A percentile compares a stretch with the other conserved stretches of the same genome.
Conservation (phyloP, 2,888 invertebrate genomes). For the Habroteleia sp. region DNA sequence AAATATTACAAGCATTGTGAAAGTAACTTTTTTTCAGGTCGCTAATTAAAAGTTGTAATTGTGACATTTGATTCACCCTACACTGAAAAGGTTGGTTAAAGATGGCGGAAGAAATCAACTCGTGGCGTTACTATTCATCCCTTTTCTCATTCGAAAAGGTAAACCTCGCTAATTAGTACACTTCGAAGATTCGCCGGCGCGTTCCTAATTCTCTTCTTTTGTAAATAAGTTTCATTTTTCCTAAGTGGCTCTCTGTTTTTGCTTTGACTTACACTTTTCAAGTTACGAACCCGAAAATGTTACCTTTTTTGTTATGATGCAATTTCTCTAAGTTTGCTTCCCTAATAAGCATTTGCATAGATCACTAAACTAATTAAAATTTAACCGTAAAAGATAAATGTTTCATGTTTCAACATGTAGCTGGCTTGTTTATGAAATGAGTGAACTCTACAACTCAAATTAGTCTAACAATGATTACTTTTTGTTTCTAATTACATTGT, state of each 20-base stretch:
- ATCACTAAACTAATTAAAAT: too few species aligned
- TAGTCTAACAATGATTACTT: neutral
- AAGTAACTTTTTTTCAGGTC: slow-evolving; percentile 44
- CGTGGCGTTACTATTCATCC: slow-evolving; percentile 34
- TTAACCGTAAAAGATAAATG: too few species aligned
- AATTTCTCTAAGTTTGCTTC: neutral
- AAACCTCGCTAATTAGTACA: slow-evolving; percentile 41
- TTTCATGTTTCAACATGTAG: too few species aligned
- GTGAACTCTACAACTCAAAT: too few species aligned
- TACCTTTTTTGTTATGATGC: too few species aligned
- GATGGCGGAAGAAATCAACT: slow-evolving; percentile 45
- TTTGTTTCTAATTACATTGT: slow-evolving; percentile 14
- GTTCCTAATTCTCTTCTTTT: slow-evolving; percentile 48
- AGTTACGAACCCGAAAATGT: slow-evolving; percentile 10
- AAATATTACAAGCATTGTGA: too few species aligned
- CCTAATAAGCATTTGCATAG: too few species aligned
- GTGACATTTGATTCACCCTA: slow-evolving; percentile 61
- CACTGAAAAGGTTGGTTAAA: slow-evolving; percentile 36
- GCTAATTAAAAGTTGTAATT: slow-evolving; percentile 65
- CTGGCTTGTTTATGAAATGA: too few species aligned
- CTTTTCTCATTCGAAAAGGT: slow-evolving; percentile 33
- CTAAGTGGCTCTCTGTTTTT: slow-evolving; percentile 28
- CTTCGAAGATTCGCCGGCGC: slow-evolving; percentile 41
- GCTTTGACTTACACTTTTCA: neutral
- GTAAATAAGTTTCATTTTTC: slow-evolving; percentile 34